phyloP scores from a whole-genome alignment of 1,140 invertebrate genomes.

The Zophobas atratus region DNA sequence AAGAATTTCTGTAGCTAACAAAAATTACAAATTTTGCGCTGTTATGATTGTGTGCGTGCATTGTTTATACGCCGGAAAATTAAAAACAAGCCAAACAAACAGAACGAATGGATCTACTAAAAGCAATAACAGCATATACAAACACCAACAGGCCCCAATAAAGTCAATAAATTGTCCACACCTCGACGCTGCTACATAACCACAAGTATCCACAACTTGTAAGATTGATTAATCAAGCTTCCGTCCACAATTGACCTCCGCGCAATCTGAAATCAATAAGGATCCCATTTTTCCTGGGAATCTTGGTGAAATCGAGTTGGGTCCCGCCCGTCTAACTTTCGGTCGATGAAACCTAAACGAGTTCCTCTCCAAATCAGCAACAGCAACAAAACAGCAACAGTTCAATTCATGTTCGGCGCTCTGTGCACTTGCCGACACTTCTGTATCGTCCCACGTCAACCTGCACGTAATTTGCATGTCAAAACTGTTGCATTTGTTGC shows the following conservation, averaged over 20 bases:
- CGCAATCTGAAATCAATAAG: conserved; percentile 33
- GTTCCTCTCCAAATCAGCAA: not conserved
- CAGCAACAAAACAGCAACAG: not conserved
- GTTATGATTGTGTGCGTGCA: no score
- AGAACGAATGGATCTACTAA: no score
- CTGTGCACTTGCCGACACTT: not conserved
- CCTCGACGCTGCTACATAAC: no score
- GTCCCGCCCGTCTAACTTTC: conserved; percentile 1
- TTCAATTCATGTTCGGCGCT: not conserved
- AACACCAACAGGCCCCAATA: no score
- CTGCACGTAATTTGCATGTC: conserved; percentile 26
- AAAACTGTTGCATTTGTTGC: conserved; percentile 29
- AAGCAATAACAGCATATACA: no score
- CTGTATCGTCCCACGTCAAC: not conserved
- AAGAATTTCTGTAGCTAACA: no score
- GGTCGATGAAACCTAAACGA: conserved; percentile 16
- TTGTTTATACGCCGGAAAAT: no score
- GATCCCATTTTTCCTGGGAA: conserved; percentile 14
- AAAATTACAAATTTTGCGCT: no score
- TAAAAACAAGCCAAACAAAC: no score
- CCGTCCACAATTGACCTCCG: not conserved
- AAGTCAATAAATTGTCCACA: no score
- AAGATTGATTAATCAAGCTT: conserved; percentile 18
- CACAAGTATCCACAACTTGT: no score
- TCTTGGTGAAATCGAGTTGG: conserved; percentile 7